Evolutionary conservation across 2,888 invertebrate species (phyloP), one percentile per base, ranked within the genome.

Genomic region (Frankliniella fusca): DNA sequence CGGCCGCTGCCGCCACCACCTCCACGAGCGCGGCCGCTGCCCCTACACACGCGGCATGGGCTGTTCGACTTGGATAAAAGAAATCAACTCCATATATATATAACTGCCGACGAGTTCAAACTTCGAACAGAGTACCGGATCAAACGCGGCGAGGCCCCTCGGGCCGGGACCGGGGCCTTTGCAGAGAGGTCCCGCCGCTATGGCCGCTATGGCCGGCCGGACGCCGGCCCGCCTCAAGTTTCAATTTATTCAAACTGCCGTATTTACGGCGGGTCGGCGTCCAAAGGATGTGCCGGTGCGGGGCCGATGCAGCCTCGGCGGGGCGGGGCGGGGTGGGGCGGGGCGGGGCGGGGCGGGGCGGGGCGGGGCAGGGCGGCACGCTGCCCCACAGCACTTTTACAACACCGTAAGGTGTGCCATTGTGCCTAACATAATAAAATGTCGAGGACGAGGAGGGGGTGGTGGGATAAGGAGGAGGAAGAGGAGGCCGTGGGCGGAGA

Each of bases 321-420:
- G 15, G 20, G n/a, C 65, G 65, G 65, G 10, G 50, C 50, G 50
- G 10, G 7, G 54, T 20, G 54, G 23, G 23, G 23, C 70, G 23
- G 20, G 65, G 65, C 65, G n/a, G 15, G 20, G n/a, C 65, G 65
- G 65, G n/a, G n/a, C n/a, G n/a, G n/a, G n/a, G n/a, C n/a, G n/a
- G n/a, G n/a, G 65, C 65, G 65, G 70, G 23, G 20, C 54, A 8
- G n/a, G 54, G 70, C 70, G 70, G 70, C 70, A 27, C 70, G 70
- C 23, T 70, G 11, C 70, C 23, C 23, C 70, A 70, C 23, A 70
- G 70, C n/a, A 70, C 70, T 70, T 70, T 70, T 70, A 70, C 70
- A 70, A 70, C 70, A 70, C 70, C 70, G 70, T 70, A 70, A 70
- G 70, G 70, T 70, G 70, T 70, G 70, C 70, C 70, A 70, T 70